A percentile compares a stretch with the other conserved stretches of the same genome.
phyloP scores from a whole-genome alignment of 2,888 invertebrate species.

The Schrankia costaestrigalis region DNA sequence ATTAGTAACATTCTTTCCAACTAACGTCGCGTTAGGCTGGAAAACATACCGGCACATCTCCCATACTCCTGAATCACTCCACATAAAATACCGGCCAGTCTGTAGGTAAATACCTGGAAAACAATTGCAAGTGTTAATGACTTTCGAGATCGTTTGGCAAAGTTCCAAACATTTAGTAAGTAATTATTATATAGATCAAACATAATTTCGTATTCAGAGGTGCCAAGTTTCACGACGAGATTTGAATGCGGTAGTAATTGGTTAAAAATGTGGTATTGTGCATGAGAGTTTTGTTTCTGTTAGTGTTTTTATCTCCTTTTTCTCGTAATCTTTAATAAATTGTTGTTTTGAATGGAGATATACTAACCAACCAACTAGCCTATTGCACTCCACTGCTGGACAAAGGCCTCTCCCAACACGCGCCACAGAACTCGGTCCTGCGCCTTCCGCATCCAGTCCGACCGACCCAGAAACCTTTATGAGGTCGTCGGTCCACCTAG shows the following conservation, averaged over 20 bases:
- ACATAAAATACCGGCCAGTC: constrained; percentile 81
- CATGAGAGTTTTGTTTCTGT: too few relatives aligned
- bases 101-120: constrained; percentile 80
- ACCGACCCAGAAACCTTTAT: too few relatives aligned
- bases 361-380: too few relatives aligned
- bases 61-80: constrained; percentile 87
- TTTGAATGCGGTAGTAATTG: constrained; percentile 14
- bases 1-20: constrained; percentile 27
- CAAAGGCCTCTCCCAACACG: too few relatives aligned
- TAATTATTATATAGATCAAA: constrained; percentile 34
- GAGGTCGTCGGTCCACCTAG: too few relatives aligned
- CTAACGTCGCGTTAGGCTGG: constrained; percentile 39
- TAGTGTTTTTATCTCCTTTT: too few relatives aligned
- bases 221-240: constrained; percentile 24
- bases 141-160: constrained; percentile 24
- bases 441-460: too few relatives aligned
- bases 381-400: too few relatives aligned
- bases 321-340: too few relatives aligned
- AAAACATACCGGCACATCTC: constrained; percentile 78
- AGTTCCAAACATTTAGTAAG: constrained; percentile 23
- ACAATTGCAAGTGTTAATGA: constrained; percentile 32
- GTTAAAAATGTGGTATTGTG: constrained; percentile 4
- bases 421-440: too few relatives aligned
- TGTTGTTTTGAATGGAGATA: too few relatives aligned
- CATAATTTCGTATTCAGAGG: constrained; percentile 17